Evolutionary conservation across 64 coral and sea anemone species (phyloP).

Genomic region (Montipora sp.): DNA sequence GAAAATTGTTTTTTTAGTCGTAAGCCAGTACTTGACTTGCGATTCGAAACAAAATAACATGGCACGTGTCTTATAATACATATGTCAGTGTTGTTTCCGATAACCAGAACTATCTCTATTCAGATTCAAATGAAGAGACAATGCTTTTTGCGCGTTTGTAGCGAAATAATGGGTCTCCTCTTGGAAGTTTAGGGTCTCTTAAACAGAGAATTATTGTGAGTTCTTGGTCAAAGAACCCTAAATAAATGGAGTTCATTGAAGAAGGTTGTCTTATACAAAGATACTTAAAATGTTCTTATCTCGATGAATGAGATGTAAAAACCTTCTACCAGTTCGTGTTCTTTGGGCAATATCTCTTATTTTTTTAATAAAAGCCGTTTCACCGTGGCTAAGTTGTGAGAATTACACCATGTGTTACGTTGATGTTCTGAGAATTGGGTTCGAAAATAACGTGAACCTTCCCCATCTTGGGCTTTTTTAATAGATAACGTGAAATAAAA

Average conservation of each 20-base stretch:
- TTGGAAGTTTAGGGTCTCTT: constrained; percentile 46
- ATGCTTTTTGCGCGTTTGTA: constrained; percentile 43
- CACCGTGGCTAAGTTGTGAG: not conserved
- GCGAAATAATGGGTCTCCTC: constrained; percentile 27
- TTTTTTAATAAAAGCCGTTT: no score
- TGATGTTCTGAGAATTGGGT: not conserved
- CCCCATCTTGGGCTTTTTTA: constrained; percentile 1
- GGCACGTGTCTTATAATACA: constrained; percentile 32
- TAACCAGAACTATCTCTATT: constrained; percentile 14
- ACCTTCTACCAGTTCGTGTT: not conserved
- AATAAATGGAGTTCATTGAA: constrained; percentile 20
- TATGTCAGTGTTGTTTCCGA: constrained; percentile 50
- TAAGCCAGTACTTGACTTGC: constrained; percentile 39
- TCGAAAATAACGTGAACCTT: constrained; percentile 2
- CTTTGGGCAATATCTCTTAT: constrained; percentile 14
- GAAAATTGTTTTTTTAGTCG: constrained; percentile 44
- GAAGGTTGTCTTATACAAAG: constrained; percentile 32
- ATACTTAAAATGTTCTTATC: constrained; percentile 46
- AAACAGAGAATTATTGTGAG: constrained; percentile 29
- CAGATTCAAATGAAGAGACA: constrained; percentile 36
- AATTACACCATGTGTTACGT: not conserved
- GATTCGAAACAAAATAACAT: constrained; percentile 29
- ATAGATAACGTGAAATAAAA: constrained; percentile 13
- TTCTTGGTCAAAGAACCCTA: not conserved
- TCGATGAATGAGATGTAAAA: constrained; percentile 36